Base-by-base conservation (phyloP, 2,797 vertebrate species). In the Catamblyrhynchus diadema region DNA sequence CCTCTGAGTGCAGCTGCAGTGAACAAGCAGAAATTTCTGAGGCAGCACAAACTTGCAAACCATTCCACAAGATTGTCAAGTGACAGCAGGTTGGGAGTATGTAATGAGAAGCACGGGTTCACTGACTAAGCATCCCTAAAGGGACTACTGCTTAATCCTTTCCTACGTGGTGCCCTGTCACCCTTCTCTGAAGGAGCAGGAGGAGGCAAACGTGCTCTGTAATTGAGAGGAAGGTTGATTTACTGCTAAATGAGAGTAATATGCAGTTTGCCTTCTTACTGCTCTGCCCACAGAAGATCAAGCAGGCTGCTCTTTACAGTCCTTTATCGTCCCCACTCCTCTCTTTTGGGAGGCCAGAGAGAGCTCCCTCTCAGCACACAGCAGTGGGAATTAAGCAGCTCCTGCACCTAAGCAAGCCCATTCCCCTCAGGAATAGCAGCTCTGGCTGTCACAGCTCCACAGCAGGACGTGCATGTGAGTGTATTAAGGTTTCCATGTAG, bases 71-170 rank as follows among this genome's bases (percentile, higher is more conserved):
- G 93, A 91, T 94, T 90, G 81, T 94, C 91, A 75, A 93, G 53
- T 94, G 93, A 94, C 89, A 84, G 91, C 91, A 93, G 77, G 82
- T 90, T 91, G 89, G 39, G 77, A 74, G 70, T 19, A 60, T 84
- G 95, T 62, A 47, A 86, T 75, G 73, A 94, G 89, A 93, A 95
- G 85, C 95, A 95, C 19, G 77, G 66, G 89, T 86, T 96, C 85
- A 88, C 94, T 96, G 94, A 94, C 73, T 94, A 86, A 96, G 93
- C 94, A 81, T 73, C 90, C 91, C 85, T 86, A 88, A 87, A 70
- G 66, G 87, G 89, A 35, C 73, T 59, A 50, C 51, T 66, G 77
- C 74, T 93, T 91, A 93, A 94, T 96, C 82, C 70, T 86, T 69
- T 72, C 28, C 6, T 48, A 53, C 72, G 9, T 2, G 24, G 71